Percentiles rank a stretch among this genome's conserved stretches.
phyloP scores from a whole-genome alignment of 2,797 vertebrate species.

The Bryconaethiops microstoma region DNA sequence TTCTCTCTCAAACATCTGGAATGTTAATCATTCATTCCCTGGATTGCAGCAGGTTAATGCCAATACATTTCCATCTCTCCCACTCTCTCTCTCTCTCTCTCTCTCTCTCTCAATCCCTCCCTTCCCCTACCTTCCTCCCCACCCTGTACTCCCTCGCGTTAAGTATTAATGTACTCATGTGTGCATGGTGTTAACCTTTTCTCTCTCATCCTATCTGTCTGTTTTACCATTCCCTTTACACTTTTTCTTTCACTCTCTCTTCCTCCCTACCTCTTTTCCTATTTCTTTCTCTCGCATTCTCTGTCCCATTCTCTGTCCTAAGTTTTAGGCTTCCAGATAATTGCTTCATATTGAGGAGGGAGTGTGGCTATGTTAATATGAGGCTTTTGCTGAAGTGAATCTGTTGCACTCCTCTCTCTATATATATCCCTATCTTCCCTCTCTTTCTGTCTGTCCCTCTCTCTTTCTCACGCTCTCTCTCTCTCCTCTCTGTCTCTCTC shows the following conservation, averaged over 20 bases:
- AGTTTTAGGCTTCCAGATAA: neutral
- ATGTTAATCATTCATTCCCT: neutral
- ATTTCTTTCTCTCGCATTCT: slow-evolving; percentile 8
- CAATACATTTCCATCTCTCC: neutral
- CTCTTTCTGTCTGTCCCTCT: slow-evolving; percentile 9
- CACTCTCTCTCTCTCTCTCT: too few species aligned
- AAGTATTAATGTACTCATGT: slow-evolving; percentile 49
- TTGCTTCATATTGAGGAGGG: neutral
- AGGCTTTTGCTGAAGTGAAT: neutral
- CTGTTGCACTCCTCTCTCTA: neutral
- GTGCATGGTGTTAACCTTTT: slow-evolving; percentile 38
- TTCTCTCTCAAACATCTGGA: neutral
- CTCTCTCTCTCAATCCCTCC: too few species aligned
- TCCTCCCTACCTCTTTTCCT: neutral
- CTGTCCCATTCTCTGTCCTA: neutral
- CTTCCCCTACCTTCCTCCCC: neutral
- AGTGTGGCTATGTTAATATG: neutral
- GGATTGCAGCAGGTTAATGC: neutral
- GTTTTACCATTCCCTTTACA: slow-evolving; percentile 17
- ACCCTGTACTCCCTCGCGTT: slow-evolving; percentile 22
- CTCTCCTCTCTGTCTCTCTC: neutral
- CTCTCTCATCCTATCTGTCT: slow-evolving; percentile 2
- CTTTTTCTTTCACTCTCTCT: neutral
- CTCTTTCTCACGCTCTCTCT: neutral
- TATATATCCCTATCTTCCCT: too few species aligned